Base-by-base conservation (phyloP, 2,113 vertebrate species). In the Aptenodytes forsteri region DNA sequence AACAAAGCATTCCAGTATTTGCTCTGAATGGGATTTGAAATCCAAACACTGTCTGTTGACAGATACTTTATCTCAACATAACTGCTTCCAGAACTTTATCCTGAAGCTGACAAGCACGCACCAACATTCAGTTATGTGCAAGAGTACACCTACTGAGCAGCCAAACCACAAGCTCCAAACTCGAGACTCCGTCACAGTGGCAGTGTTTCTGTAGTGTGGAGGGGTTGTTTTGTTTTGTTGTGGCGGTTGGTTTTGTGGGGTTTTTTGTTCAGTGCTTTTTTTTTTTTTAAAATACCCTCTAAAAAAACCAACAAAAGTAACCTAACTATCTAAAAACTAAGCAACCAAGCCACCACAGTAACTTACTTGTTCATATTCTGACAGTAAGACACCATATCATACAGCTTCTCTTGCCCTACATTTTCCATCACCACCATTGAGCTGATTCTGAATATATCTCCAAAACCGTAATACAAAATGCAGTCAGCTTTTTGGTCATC, bases 391-490 rank as follows among this genome's bases (percentile, higher is more conserved):
- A 99, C 99, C 98, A 99, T 99, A 78, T 99, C 98, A 52, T 99
- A 99, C 38, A 99, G 98, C 91, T 99, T 99, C 98, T 99, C 97
- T 84, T 99, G 99, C 27, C 99, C 99, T 2, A 99, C 99, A 7
- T 99, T 99, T 96, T 99, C 99, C 99, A 99, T 99, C 82, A 99
- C 99, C 52, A 99, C 99, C 99, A 99, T 99, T 40, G 99, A 98
- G 94, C 99, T 99, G 94, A 99, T 98, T 97, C 99, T 98, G 97
- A 99, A 99, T 97, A 99, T 99, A 81, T 99, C 99, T 36, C 98
- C 97, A 92, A 99, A 99, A 40, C 99, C 99, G 1, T 98, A 99
- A 97, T 99, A 99, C 62, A 99, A 97, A 82, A 99, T 98, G 85
- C 99, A 99, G 91, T 99, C 99, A 22, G 99, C 99, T 55, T 98